Evolutionary conservation across 2,888 invertebrate genomes (phyloP).

Genomic region (Morpho achilles): DNA sequence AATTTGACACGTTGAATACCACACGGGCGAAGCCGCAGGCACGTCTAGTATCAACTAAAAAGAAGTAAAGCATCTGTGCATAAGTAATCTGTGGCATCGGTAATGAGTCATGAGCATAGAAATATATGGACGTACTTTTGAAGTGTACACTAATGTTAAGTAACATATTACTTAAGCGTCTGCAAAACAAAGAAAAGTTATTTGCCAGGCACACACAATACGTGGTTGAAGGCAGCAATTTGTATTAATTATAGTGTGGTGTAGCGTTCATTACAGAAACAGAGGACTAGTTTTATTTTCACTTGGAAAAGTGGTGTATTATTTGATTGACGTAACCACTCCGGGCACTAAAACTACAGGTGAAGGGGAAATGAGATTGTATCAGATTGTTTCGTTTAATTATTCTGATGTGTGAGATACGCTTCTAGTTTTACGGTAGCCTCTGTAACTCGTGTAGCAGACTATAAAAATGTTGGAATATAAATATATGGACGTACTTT

Average conservation of each 20-base stretch:
- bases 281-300: background rate
- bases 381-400: too few relatives aligned
- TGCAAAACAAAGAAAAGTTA: slow-evolving; percentile 30
- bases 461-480: slow-evolving; percentile 1
- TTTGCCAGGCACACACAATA: slow-evolving; percentile 21
- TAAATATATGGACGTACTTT: slow-evolving; percentile 31
- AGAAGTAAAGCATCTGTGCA: background rate
- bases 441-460: too few relatives aligned
- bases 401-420: too few relatives aligned
- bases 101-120: slow-evolving; percentile 33
- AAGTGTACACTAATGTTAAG: slow-evolving; percentile 32
- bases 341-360: too few relatives aligned
- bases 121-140: slow-evolving; percentile 31
- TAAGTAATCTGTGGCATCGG: slow-evolving; percentile 10
- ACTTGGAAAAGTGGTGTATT: background rate
- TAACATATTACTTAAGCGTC: slow-evolving; percentile 31
- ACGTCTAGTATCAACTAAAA: background rate
- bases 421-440: too few relatives aligned
- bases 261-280: background rate
- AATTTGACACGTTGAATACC: too few relatives aligned
- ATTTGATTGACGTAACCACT: too few relatives aligned
- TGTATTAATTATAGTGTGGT: slow-evolving; percentile 15
- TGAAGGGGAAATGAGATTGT: too few relatives aligned
- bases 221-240: slow-evolving; percentile 15
- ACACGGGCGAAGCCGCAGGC: too few relatives aligned